phyloP scores from a whole-genome alignment of 2,113 vertebrate genomes.

The Salvelinus namaycush region DNA sequence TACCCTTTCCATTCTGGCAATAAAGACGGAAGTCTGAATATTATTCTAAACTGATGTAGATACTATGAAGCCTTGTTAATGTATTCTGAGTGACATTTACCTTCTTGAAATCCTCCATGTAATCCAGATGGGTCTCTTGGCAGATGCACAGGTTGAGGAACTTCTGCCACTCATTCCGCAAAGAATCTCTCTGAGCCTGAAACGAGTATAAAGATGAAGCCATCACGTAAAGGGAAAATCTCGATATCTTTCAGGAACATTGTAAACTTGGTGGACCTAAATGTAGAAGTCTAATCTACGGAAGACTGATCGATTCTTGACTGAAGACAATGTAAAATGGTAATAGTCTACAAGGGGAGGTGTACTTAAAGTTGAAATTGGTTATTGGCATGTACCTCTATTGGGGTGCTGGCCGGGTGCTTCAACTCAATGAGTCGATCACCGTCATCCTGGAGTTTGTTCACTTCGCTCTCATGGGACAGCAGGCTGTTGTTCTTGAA shows the following conservation, averaged over 20 bases:
- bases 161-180: constrained; percentile 92
- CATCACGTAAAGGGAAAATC: not conserved
- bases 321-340: not conserved
- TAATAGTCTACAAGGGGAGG: not conserved
- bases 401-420: constrained; percentile 83
- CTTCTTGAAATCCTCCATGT: constrained; percentile 84
- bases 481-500: constrained; percentile 91
- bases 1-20: not conserved
- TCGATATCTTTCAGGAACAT: not conserved
- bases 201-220: not conserved
- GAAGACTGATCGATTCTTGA: not conserved
- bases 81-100: constrained; percentile 60
- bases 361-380: not conserved
- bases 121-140: constrained; percentile 90
- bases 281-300: too few species aligned
- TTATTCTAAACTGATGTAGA: not conserved
- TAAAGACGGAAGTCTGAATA: not conserved
- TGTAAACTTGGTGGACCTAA: not conserved
- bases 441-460: constrained; percentile 88
- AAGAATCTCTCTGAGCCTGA: constrained; percentile 85
- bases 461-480: constrained; percentile 86
- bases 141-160: constrained; percentile 97
- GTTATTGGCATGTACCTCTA: constrained; percentile 74
- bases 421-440: constrained; percentile 88
- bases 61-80: too few species aligned